These are phyloP conservation scores for Alloplasta piceator DNA, from an alignment of 2,888 invertebrate genomes.

Conservation along the genomic window DNA sequence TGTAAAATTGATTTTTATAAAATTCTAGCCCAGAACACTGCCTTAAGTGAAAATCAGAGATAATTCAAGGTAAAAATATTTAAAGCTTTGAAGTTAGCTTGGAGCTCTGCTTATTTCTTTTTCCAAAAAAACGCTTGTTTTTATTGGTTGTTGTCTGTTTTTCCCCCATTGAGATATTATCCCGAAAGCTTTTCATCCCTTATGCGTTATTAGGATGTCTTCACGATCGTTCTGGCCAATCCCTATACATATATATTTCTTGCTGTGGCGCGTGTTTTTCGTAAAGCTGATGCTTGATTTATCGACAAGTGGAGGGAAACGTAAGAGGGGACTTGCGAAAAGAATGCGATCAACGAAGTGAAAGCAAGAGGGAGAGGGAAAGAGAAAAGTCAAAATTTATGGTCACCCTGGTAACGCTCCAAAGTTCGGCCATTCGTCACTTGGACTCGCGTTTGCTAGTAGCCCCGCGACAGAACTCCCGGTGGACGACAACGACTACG, in stretches of 20 bases:
- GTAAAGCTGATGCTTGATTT: conserved; percentile 57
- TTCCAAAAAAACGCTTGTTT: neutral
- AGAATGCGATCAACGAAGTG: conserved; percentile 45
- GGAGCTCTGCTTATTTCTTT: neutral
- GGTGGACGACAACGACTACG: conserved; percentile 54
- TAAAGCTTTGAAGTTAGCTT: too few relatives aligned
- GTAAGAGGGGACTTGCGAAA: conserved; percentile 32
- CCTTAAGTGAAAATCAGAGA: too few relatives aligned
- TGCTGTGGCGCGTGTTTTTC: conserved; percentile 51
- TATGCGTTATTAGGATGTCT: conserved; percentile 43
- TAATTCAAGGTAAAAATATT: too few relatives aligned
- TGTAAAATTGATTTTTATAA: too few relatives aligned
- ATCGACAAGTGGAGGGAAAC: conserved; percentile 35
- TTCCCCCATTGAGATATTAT: neutral
- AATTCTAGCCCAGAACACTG: too few relatives aligned
- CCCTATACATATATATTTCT: conserved; percentile 21
- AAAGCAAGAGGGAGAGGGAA: conserved; percentile 20
- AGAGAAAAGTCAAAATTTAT: conserved; percentile 56
- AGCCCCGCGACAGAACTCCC: conserved; percentile 42
- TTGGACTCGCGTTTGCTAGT: conserved; percentile 13
- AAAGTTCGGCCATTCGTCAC: conserved; percentile 64
- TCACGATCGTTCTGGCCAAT: conserved; percentile 24
- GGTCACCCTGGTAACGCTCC: conserved; percentile 51
- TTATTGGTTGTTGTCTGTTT: neutral
- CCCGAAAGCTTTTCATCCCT: neutral